Evolutionary conservation across 2,113 vertebrate genomes (phyloP), one percentile per base, ranked within the genome.

Genomic region (Butastur rufipennis): DNA sequence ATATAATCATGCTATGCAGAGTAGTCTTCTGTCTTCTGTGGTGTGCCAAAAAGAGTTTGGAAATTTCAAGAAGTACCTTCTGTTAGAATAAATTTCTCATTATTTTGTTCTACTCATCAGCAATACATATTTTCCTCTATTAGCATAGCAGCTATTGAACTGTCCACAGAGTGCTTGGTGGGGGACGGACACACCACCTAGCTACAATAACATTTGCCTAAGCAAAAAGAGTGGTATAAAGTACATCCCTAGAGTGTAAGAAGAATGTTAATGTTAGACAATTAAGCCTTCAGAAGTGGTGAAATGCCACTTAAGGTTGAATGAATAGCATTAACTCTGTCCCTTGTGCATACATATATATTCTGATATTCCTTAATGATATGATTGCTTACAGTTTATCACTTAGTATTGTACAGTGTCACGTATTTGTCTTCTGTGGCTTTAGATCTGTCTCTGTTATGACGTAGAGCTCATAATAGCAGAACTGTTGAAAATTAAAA

Each of bases 291-390:
- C 73, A 75, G 62, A 85, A 93, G 58, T 13, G 4, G 19, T 79
- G 48, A 96, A 94, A 90, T 93, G 45, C 53, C 74, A 62, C 48
- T 80, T 95, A 92, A 83, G 50, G 74, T 77, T 87, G 84, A 90
- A 9, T 73, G 29, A 58, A n/a, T 58, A 62, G 36, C 6, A 11
- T 80, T 93, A 90, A 70, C 38, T 66, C 52, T 88, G 66, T 65
- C 74, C 62, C 25, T 80, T 77, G 71, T 86, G 87, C 79, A 62
- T 23, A 26, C 42, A 26, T 45, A 25, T 34, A 38, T 73, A 32
- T 88, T 66, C 82, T 80, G 66, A 19, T 59, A 40, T 20, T 83
- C 16, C 3, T 70, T 92, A 94, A 75, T 48, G 7, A 59, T 48
- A 43, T 29, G 61, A 77, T 77, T 85, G 50, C 50, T 93, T 93